These are phyloP conservation scores for Hirtodrosophila cameraria DNA, from an alignment of 2,888 invertebrate species.

Conservation along the genomic window DNA sequence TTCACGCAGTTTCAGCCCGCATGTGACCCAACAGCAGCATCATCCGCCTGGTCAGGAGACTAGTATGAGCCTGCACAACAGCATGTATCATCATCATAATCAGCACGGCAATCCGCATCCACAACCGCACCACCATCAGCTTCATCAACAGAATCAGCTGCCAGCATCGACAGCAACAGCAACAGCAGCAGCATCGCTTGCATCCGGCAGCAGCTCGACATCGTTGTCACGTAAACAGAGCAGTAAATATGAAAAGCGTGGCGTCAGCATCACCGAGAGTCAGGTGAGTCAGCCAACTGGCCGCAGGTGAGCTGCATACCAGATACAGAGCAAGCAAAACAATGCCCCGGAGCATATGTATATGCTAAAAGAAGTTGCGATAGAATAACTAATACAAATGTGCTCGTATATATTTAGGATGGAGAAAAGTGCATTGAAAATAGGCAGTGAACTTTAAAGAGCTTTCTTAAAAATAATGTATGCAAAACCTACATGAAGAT, in stretches of 20 bases:
- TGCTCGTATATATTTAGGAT: background rate
- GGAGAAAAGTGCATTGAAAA: background rate
- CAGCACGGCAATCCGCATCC: slow-evolving; percentile 53
- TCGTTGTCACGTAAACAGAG: slow-evolving; percentile 84
- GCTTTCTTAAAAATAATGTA: background rate
- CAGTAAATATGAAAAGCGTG: slow-evolving; percentile 84
- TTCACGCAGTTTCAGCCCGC: slow-evolving; percentile 87
- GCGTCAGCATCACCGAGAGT: slow-evolving; percentile 84
- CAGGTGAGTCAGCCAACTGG: slow-evolving; percentile 77
- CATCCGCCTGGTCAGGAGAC: slow-evolving; percentile 63
- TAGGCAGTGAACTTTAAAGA: background rate
- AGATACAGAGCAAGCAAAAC: slow-evolving; percentile 4
- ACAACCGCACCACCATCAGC: slow-evolving; percentile 49
- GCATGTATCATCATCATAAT: slow-evolving; percentile 77
- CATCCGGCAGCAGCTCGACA: slow-evolving; percentile 63
- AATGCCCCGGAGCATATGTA: slow-evolving; percentile 1
- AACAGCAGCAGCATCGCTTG: slow-evolving; percentile 38
- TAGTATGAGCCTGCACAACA: slow-evolving; percentile 78
- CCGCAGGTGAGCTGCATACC: slow-evolving; percentile 15
- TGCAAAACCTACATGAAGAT: background rate
- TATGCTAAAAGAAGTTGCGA: background rate
- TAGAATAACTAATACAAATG: slow-evolving; percentile 7
- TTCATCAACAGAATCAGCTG: slow-evolving; percentile 30
- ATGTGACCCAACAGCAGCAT: slow-evolving; percentile 82
- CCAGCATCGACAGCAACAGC: slow-evolving; percentile 7